Evolutionary conservation across 2,113 vertebrate species (phyloP).

Genomic region (Conger conger): DNA sequence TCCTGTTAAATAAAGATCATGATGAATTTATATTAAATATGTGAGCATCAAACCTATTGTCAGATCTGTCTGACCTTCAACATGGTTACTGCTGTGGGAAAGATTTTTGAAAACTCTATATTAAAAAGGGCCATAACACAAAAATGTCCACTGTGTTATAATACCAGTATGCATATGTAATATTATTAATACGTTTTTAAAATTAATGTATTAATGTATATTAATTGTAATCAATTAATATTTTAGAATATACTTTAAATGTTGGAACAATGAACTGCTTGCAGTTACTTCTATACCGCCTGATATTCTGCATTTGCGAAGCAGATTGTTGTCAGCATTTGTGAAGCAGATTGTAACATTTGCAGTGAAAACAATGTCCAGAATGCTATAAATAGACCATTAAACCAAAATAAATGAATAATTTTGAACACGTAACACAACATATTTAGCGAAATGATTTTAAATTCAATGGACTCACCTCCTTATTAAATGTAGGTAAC

Average conservation of each 20-base stretch:
- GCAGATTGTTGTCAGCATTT: not conserved
- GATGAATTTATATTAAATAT: not conserved
- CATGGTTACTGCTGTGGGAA: not conserved
- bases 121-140: too few relatives aligned
- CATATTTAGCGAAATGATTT: not conserved
- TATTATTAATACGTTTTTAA: too few relatives aligned
- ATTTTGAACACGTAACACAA: too few relatives aligned
- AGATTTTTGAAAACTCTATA: not conserved
- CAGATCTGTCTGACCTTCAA: not conserved
- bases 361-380: not conserved
- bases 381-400: not conserved
- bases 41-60: not conserved
- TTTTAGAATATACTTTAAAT: too few relatives aligned
- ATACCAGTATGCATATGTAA: too few relatives aligned
- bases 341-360: not conserved
- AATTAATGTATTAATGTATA: too few relatives aligned
- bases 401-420: too few relatives aligned
- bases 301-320: not conserved
- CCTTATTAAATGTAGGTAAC: not conserved
- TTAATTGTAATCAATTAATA: too few relatives aligned
- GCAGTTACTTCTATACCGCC: not conserved
- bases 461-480: not conserved
- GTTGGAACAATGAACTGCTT: not conserved
- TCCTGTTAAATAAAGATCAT: not conserved
- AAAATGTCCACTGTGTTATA: too few relatives aligned